Base-by-base conservation (phyloP, 2,113 vertebrate genomes). In the Macquaria ambigua region DNA sequence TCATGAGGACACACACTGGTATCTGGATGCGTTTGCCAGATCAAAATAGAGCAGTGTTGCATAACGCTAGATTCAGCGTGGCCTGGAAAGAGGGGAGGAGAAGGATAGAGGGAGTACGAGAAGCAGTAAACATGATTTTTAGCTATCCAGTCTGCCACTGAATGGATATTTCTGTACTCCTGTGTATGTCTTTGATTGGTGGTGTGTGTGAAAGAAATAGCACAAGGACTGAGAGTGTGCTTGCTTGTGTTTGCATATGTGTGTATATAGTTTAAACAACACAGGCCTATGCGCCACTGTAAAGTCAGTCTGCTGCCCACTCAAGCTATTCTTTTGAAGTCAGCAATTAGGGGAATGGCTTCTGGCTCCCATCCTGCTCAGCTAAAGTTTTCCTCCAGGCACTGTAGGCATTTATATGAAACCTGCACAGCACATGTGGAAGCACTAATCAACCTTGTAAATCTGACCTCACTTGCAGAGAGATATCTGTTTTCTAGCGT, bases 1-100 rank as follows among this genome's bases (percentile, higher is more conserved):
- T 92, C 89, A 91, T 79, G 74, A 80, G 86, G 87, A 87, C 77
- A 72, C 62, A 74, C 71, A 50, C 73, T 61, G 12, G n/a, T 81
- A 58, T 87, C 41, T 52, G 83, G 83, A 83, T 89, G 86, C 50
- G 59, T 84, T 76, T 79, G 56, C 56, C 34, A 59, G 25, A 16
- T 68, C 28, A 76, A 91, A 86, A 83, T 91, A 71, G 83, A 86
- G 77, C 89, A 77, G 41, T 69, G 90, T 93, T 94, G 67, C 62
- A 34, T 94, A 93, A 95, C 43, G 15, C 66, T 80, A 21, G 78
- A 82, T 83, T 86, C 53, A 62, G 50, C 70, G 53, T 72, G 69
- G 61, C 58, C 58, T 82, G 37, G 50, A 86, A 68, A 76, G 66
- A 56, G 48, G 23, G 53, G 56, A 43, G 48, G 66, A 59, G 74